Base-by-base conservation (phyloP, 2,797 vertebrate species). In the Pseudopleuronectes americanus region DNA sequence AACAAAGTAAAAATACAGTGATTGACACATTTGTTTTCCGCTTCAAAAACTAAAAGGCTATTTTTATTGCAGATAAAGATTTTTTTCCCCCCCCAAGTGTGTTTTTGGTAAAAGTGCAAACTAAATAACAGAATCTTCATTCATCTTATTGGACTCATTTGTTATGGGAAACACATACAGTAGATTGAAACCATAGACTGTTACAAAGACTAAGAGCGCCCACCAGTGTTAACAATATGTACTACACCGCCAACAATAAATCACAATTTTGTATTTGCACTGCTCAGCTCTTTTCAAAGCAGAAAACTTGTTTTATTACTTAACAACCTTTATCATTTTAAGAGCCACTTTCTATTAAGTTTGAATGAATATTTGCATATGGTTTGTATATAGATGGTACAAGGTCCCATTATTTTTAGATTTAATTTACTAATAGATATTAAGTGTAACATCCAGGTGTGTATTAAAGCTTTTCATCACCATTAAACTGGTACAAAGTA, bases 171-270 rank as follows among this genome's bases (percentile, higher is more conserved):
- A 16, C 21, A 38, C 7, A 4, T 31, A 12, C 33, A 64, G 12
- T 12, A 4, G 10, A 38, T 33, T 4, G 1, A 3, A 49, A 73
- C n/a, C n/a, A n/a, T n/a, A n/a, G n/a, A n/a, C n/a, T n/a, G n/a
- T n/a, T n/a, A n/a, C 6, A 49, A 76, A 79, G 85, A 36, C 28
- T 56, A 67, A 64, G 76, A 81, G 79, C 70, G 57, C 90, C 83
- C 78, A 74, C 91, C 38, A 60, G 81, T 84, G 91, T 68, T 71
- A 0, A 57, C 71, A 66, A 53, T 8, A 61, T 12, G 28, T 24
- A 83, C 57, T 72, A 64, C 77, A 84, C 43, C 17, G 24, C 23
- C 8, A 55, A 17, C 23, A 49, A 23, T 7, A 23, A 10, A 41
- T 5, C 7, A 4, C 0, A 38, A 14, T 8, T 21, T 0, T 59